A percentile compares a stretch with the other conserved stretches of the same genome.
Conservation (phyloP, 2,888 invertebrate genomes). For the Sphecodes monilicornis region DNA sequence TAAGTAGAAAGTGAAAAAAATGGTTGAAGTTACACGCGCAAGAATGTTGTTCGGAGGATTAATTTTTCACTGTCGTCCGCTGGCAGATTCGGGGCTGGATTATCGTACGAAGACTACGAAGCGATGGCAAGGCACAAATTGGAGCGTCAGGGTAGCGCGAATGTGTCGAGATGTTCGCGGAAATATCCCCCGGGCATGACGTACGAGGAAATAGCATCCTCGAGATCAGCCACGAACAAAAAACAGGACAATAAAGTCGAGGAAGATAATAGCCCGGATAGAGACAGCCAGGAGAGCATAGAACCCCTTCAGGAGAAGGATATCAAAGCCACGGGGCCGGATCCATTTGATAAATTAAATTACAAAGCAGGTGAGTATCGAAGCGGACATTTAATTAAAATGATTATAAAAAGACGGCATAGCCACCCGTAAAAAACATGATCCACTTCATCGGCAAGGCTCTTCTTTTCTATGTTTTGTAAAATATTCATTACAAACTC, state of each 20-base stretch:
- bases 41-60: background rate
- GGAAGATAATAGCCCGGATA: conserved; percentile 77
- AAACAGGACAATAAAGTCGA: conserved; percentile 71
- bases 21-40: background rate
- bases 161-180: conserved; percentile 74
- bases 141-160: conserved; percentile 78
- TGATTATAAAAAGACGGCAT: background rate
- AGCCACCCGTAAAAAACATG: background rate
- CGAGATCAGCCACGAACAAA: conserved; percentile 73
- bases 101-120: conserved; percentile 83
- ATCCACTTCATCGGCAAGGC: background rate
- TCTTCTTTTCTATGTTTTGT: background rate
- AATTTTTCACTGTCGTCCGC: background rate
- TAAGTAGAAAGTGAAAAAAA: background rate
- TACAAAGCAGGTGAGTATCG: conserved; percentile 82
- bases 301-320: conserved; percentile 82
- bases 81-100: conserved; percentile 78
- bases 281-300: conserved; percentile 80
- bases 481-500: background rate
- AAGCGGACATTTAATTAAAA: background rate
- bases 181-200: conserved; percentile 83
- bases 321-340: conserved; percentile 83
- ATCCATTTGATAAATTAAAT: conserved; percentile 85
- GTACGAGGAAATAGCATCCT: conserved; percentile 82
- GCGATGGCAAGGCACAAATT: conserved; percentile 83